Evolutionary conservation across 2,797 vertebrate species (phyloP), one percentile per base, ranked within the genome.

Genomic region (Sciurus vulgaris): DNA sequence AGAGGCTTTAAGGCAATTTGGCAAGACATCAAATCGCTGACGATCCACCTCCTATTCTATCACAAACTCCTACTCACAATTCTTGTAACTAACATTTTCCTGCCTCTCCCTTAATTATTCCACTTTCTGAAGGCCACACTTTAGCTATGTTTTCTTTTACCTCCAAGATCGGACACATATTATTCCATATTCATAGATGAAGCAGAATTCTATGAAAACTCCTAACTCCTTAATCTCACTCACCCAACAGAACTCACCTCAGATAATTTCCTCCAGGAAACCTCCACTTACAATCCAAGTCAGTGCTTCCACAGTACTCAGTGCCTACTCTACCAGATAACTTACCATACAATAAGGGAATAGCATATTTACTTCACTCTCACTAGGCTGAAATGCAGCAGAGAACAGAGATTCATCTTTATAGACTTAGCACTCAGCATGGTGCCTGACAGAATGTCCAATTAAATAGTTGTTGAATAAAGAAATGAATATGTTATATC

Each of bases 181-280:
- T 88, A 77, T 26, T 85, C 38, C 18, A 77, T 89, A 69, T 84
- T 70, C 24, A 73, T 5, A 92, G 33, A 87, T 78, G 20, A 76
- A 81, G 72, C 54, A 95, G 89, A 96, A 91, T 96, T 86, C 78
- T 95, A 54, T 49, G 61, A 93, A 91, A 65, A 94, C 17, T 67
- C 28, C 56, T 86, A 77, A 77, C 35, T 86, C 61, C n/a, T 30
- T 54, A 74, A 6, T 95, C 30, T 86, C 81, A 94, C 14, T 88
- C 85, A 91, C 38, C 54, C 20, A 94, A 44, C 26, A 91, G 59
- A 41, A 38, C 47, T 89, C 70, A 78, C 3, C 14, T 12, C 69
- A 82, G 20, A 76, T 67, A 77, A 93, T 7, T 86, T 89, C 33
- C 30, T 93, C 77, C 28, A 94, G 69, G 35, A 93, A 94, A 49